Base-by-base conservation (phyloP, 2,888 invertebrate genomes). In the Laspeyria flexula region DNA sequence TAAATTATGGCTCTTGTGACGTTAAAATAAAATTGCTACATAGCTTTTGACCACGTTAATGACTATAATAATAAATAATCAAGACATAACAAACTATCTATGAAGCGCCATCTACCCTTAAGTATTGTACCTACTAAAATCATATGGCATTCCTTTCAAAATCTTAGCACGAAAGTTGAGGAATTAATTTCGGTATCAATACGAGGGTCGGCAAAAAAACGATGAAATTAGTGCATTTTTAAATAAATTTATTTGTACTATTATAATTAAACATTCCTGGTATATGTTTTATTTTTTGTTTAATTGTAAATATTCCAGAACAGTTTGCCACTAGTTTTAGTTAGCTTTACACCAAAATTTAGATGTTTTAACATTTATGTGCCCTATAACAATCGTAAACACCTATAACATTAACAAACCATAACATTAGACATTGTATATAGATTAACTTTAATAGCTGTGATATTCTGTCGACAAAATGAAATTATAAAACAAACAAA, bases 301-400 rank as follows among this genome's bases (percentile, higher is more conserved):
- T 67, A 56, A 59, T 61, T 64, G 71, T 75, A 67, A 65, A 64
- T 59, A 57, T 77, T 67, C 46, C 46, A 44, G 66, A 70, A 60
- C 64, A 77, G 83, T 80, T 87, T 90, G 90, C 90, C 90, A 90
- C 85, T 90, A 90, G 88, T 69, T 82, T 74, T 79, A 72, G 65
- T 81, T 90, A 91, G 91, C 91, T 89, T 86, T 90, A 90, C 88
- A 90, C 91, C 91, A 91, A 91, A 91, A 88, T 86, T 73, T 86
- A 85, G 87, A 77, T 75, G 65, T 74, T 78, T 77, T 79, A 79
- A 71, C 68, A 57, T 65, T 49, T 48, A 62, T 70, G 80, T 83
- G 79, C 79, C 82, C 81, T 81, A 77, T 75, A 71, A 68, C 70
- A 65, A 72, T 60, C 25, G 40, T 45, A 39, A 43, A 70, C 47